phyloP scores from a whole-genome alignment of 2,888 invertebrate genomes.

The Metopia argyrocephala region DNA sequence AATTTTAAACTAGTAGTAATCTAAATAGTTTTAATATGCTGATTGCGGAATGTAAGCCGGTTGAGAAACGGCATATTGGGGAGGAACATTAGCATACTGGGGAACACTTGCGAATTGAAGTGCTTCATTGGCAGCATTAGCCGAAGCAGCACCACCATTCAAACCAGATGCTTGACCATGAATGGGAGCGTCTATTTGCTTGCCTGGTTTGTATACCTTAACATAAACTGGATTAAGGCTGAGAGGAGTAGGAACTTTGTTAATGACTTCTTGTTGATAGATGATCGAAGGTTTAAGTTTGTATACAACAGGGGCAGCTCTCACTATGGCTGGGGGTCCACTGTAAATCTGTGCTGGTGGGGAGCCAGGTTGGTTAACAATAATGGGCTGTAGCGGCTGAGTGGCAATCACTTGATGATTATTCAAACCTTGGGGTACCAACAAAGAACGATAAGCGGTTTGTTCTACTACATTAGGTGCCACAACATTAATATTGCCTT shows the following conservation, averaged over 20 bases:
- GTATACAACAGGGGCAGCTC: constrained; percentile 76
- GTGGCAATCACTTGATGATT: constrained; percentile 75
- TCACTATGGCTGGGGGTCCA: constrained; percentile 75
- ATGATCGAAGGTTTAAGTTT: constrained; percentile 76
- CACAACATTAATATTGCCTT: constrained; percentile 74
- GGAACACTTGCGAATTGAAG: constrained; percentile 42
- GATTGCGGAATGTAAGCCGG: constrained; percentile 67
- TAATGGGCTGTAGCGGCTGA: constrained; percentile 74
- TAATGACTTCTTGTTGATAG: constrained; percentile 77
- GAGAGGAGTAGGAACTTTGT: constrained; percentile 75
- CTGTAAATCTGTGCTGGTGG: constrained; percentile 74
- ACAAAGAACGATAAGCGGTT: constrained; percentile 73
- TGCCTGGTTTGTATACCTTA: constrained; percentile 77
- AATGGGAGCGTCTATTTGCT: constrained; percentile 72
- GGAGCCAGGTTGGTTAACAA: constrained; percentile 75
- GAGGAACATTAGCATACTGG: constrained; percentile 56
- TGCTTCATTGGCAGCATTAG: constrained; percentile 36
- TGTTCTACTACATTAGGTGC: constrained; percentile 75
- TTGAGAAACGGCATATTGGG: constrained; percentile 66
- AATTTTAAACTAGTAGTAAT: constrained; percentile 19
- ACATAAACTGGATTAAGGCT: constrained; percentile 77
- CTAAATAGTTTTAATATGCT: constrained; percentile 49
- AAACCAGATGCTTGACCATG: constrained; percentile 65
- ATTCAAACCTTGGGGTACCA: constrained; percentile 74
- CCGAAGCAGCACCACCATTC: constrained; percentile 60